These are phyloP conservation scores for Candoia aspera DNA, from an alignment of 2,113 vertebrate genomes.

Conservation along the genomic window DNA sequence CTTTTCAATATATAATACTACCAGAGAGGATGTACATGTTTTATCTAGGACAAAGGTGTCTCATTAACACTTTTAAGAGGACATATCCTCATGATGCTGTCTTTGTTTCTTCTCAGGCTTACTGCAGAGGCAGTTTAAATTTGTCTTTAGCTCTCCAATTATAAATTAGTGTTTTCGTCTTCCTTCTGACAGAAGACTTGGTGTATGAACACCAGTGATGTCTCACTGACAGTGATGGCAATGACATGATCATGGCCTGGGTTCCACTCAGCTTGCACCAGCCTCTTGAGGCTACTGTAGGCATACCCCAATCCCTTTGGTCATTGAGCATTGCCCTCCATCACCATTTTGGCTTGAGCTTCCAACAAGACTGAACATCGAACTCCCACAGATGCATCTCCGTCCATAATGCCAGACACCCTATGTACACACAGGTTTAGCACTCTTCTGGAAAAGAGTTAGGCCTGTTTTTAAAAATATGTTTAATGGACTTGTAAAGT, in stretches of 20 bases:
- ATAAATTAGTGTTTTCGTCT: neutral
- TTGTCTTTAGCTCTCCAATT: neutral
- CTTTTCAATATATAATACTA: neutral
- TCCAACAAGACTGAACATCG: no score
- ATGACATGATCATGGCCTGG: no score
- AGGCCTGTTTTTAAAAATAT: neutral
- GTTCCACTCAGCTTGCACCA: no score
- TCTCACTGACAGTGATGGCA: no score
- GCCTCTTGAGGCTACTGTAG: no score
- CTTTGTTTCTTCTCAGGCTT: neutral
- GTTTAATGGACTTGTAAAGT: neutral
- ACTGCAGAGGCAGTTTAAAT: neutral
- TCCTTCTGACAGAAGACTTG: no score
- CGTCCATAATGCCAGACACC: neutral
- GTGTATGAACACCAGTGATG: no score
- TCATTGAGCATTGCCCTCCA: no score
- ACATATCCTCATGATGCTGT: neutral
- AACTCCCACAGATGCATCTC: neutral
- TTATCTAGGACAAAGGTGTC: neutral
- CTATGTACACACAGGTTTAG: neutral
- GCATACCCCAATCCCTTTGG: no score
- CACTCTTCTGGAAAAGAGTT: neutral
- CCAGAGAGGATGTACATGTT: neutral
- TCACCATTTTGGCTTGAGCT: no score
- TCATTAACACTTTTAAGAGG: neutral